phyloP scores from a whole-genome alignment of 2,113 vertebrate genomes.

The Rostratula benghalensis region DNA sequence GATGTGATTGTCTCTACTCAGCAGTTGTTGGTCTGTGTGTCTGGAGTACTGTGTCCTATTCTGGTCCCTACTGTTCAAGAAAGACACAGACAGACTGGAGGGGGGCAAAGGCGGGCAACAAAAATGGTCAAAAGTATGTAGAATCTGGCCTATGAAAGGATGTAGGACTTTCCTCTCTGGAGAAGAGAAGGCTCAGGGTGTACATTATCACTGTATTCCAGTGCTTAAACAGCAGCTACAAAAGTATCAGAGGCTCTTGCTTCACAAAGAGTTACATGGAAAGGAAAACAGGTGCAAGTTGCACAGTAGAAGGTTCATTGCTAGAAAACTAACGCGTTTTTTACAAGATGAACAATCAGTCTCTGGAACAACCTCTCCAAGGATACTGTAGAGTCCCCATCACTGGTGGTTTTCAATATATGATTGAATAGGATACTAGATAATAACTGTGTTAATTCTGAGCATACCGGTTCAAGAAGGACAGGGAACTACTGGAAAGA shows the following conservation, averaged over 20 bases:
- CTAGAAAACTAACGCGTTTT: neutral
- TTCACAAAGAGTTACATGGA: neutral
- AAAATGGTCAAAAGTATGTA: neutral
- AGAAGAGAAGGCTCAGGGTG: neutral
- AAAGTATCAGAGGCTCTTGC: neutral
- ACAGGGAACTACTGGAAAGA: too few relatives aligned
- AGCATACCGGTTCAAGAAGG: too few relatives aligned
- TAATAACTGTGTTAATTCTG: too few relatives aligned
- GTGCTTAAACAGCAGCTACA: neutral
- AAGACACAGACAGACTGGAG: neutral
- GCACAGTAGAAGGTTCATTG: fast-evolving
- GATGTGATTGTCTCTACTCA: neutral
- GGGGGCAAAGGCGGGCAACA: neutral
- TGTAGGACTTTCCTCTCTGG: neutral
- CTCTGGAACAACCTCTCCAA: neutral
- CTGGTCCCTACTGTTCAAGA: neutral
- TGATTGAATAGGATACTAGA: neutral
- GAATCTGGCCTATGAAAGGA: neutral
- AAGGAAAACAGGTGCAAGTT: neutral
- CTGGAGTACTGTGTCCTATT: neutral
- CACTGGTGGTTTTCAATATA: neutral
- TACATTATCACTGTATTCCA: neutral
- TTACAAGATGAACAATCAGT: neutral
- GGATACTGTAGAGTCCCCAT: too few relatives aligned
- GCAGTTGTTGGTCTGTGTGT: fast-evolving